Conservation (phyloP, 2,888 invertebrate genomes). For the Agonopterix alstromeriana region DNA sequence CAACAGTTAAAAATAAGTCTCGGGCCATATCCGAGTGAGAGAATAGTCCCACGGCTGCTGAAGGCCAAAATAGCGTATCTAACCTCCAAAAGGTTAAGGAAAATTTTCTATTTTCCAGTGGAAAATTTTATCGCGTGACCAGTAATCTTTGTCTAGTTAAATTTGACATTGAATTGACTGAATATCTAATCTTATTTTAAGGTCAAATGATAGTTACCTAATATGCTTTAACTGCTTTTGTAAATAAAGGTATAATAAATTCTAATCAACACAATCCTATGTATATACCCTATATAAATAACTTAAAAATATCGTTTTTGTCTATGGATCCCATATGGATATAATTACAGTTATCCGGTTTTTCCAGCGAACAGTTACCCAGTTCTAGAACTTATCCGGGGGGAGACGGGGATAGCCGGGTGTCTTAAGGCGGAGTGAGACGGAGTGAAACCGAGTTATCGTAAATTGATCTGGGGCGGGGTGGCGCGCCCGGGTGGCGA, state of each 20-base stretch:
- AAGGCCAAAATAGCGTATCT: constrained; percentile 18
- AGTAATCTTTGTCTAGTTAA: constrained; percentile 1
- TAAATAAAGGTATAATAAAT: not conserved
- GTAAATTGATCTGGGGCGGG: constrained; percentile 71
- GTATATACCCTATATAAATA: too few relatives aligned
- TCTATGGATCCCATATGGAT: not conserved
- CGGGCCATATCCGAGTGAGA: constrained; percentile 65
- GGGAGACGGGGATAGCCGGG: constrained; percentile 60
- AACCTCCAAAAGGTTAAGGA: constrained; percentile 6
- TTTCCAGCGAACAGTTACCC: constrained; percentile 40
- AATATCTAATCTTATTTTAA: too few relatives aligned
- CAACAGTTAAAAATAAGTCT: constrained; percentile 68
- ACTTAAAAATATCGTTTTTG: too few relatives aligned
- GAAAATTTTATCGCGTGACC: constrained; percentile 4
- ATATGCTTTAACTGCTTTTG: not conserved
- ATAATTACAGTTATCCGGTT: constrained; percentile 31
- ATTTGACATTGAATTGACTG: not conserved
- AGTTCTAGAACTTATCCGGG: constrained; percentile 66
- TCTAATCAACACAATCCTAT: not conserved
- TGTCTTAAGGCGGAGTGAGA: constrained; percentile 73
- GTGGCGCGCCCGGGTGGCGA: constrained; percentile 36
- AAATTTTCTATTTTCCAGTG: not conserved
- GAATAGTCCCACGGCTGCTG: constrained; percentile 44
- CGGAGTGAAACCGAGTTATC: constrained; percentile 68
- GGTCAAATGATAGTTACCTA: too few relatives aligned